Percentiles rank a stretch among this genome's conserved stretches.
These are phyloP conservation scores for Melanchra persicariae DNA, from an alignment of 2,888 invertebrate species.

Conservation along the genomic window DNA sequence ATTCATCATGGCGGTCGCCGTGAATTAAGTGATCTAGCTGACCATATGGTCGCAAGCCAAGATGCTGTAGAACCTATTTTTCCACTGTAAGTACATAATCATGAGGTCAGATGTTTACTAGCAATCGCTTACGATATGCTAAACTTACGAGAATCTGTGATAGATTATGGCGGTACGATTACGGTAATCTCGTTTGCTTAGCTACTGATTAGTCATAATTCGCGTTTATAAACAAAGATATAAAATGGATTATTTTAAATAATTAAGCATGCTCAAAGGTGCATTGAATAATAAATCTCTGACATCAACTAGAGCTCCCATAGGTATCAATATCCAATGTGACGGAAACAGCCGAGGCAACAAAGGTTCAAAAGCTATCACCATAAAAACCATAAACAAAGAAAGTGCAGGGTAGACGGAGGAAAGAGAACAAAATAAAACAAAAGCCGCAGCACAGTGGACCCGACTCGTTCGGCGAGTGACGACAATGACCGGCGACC, in stretches of 20 bases:
- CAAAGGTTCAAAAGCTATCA: constrained; percentile 46
- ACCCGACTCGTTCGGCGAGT: constrained; percentile 71
- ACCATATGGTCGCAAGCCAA: constrained; percentile 58
- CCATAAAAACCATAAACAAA: constrained; percentile 76
- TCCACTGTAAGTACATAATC: constrained; percentile 45
- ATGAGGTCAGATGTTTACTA: constrained; percentile 55
- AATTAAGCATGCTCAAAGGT: constrained; percentile 23
- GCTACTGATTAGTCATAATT: constrained; percentile 35
- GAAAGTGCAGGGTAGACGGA: constrained; percentile 57
- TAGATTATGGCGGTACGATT: constrained; percentile 23
- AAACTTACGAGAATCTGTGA: constrained; percentile 26
- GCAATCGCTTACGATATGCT: constrained; percentile 27
- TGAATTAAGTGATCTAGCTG: constrained; percentile 50
- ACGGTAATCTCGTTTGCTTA: constrained; percentile 23
- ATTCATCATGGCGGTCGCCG: constrained; percentile 49
- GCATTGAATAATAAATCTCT: background rate
- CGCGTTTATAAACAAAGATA: constrained; percentile 16
- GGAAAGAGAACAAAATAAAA: constrained; percentile 65
- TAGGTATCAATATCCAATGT: constrained; percentile 9
- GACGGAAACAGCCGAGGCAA: constrained; percentile 19
- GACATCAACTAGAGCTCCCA: constrained; percentile 5
- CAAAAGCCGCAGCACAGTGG: constrained; percentile 67
- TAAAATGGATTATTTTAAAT: constrained; percentile 7
- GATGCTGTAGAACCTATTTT: constrained; percentile 49
- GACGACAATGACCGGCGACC: constrained; percentile 73